Percentiles rank a stretch among this genome's conserved stretches.
phyloP scores from a whole-genome alignment of 2,888 invertebrate genomes.

The Entomobrya proxima region DNA sequence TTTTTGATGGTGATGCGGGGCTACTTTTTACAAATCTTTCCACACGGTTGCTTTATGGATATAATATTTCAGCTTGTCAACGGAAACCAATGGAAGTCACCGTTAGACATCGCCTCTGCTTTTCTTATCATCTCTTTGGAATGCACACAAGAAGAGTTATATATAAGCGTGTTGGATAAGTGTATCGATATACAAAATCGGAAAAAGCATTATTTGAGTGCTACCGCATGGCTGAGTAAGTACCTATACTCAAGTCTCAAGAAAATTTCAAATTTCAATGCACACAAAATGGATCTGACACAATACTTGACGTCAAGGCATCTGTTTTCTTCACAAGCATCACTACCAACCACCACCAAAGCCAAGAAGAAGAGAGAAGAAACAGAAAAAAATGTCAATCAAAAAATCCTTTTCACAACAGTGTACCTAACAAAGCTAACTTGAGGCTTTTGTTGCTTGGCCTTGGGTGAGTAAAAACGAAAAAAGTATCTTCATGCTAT shows the following conservation, averaged over 20 bases:
- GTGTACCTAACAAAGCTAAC: not conserved
- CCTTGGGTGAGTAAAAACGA: not conserved
- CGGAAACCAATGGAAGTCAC: constrained; percentile 19
- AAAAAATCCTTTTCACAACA: constrained; percentile 26
- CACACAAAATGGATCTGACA: constrained; percentile 36
- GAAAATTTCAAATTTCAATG: not conserved
- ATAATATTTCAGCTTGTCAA: constrained; percentile 62
- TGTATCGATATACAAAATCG: not conserved
- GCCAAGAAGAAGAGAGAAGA: not conserved
- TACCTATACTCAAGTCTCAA: not conserved
- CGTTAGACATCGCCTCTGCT: not conserved
- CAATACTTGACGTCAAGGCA: constrained; percentile 38
- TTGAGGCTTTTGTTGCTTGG: not conserved
- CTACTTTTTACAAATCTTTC: constrained; percentile 49
- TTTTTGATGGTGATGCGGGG: not conserved
- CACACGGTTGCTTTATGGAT: constrained; percentile 56
- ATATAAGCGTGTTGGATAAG: not conserved
- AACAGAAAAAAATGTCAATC: constrained; percentile 41
- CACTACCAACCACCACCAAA: not conserved
- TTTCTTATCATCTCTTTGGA: not conserved
- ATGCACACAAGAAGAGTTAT: not conserved
- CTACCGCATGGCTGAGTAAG: not conserved
- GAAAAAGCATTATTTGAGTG: not conserved
- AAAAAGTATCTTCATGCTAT: not conserved
- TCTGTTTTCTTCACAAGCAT: constrained; percentile 29